phyloP scores from a whole-genome alignment of 2,113 vertebrate species.

The Lichenostomus cassidix region DNA sequence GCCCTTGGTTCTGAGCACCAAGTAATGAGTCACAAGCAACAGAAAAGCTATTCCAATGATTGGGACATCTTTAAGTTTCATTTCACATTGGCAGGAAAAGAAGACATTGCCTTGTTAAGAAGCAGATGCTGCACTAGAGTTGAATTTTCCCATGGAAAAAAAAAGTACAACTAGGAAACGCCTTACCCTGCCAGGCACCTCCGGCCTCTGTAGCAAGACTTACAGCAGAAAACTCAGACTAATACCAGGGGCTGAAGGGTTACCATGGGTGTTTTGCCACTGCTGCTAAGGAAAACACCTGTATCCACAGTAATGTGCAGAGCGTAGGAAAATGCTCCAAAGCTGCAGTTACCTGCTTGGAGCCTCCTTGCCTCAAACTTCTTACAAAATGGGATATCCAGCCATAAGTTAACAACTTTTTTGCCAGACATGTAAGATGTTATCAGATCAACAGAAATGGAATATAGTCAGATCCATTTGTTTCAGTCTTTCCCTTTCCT shows the following conservation, averaged over 20 bases:
- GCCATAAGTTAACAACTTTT: not conserved
- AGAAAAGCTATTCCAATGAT: not conserved
- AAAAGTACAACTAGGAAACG: not conserved
- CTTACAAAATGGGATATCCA: not conserved
- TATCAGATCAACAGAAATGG: not conserved
- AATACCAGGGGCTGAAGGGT: not conserved
- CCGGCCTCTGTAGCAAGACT: not conserved
- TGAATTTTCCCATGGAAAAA: not conserved
- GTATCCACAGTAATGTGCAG: not conserved
- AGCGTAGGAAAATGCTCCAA: not conserved
- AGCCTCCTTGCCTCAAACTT: not conserved
- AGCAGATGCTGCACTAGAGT: not conserved
- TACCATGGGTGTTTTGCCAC: not conserved
- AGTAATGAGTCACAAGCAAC: not conserved
- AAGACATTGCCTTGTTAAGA: not conserved
- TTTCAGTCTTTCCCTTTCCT: not conserved
- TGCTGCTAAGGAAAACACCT: not conserved
- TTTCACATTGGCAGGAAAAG: conserved; percentile 5
- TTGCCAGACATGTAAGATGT: not conserved
- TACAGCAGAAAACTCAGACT: not conserved
- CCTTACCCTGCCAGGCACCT: not conserved
- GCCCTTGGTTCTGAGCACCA: not conserved
- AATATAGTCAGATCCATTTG: not conserved
- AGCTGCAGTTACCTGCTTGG: not conserved
- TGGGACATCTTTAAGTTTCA: not conserved